Evolutionary conservation across 1,140 invertebrate genomes (phyloP).

Genomic region (Drosophila arawakana): DNA sequence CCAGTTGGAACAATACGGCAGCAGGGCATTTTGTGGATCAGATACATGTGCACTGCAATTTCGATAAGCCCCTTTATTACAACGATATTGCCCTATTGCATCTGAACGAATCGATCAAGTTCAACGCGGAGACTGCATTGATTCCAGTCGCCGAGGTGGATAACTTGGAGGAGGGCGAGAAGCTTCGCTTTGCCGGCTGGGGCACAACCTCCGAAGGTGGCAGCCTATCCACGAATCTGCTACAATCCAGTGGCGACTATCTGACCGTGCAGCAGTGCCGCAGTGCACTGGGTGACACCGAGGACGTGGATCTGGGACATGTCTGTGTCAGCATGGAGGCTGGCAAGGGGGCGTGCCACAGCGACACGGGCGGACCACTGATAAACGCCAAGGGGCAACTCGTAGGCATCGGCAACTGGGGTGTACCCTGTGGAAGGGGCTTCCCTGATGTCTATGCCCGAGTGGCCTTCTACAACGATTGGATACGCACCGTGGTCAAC

Average conservation of each 20-base stretch:
- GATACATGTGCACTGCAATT: conserved; percentile 73
- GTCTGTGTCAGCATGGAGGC: conserved; percentile 87
- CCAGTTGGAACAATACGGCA: conserved; percentile 43
- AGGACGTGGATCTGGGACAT: conserved; percentile 83
- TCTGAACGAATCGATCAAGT: conserved; percentile 75
- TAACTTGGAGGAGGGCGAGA: conserved; percentile 61
- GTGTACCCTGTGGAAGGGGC: conserved; percentile 86
- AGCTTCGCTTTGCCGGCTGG: conserved; percentile 86
- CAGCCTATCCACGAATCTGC: conserved; percentile 49
- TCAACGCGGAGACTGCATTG: conserved; percentile 81
- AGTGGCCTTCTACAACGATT: conserved; percentile 79
- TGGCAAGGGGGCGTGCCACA: conserved; percentile 85
- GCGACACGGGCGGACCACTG: conserved; percentile 72
- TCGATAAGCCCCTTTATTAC: conserved; percentile 76
- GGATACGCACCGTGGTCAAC: conserved; percentile 73
- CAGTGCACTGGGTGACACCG: conserved; percentile 31
- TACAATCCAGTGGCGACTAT: conserved; percentile 55
- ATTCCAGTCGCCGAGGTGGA: conserved; percentile 69
- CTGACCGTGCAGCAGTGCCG: conserved; percentile 48
- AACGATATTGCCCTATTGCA: conserved; percentile 86
- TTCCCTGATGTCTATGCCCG: conserved; percentile 86
- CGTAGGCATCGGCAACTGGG: conserved; percentile 85
- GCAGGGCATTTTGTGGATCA: conserved; percentile 49
- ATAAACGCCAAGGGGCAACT: conserved; percentile 55
- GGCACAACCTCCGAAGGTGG: conserved; percentile 74